Evolutionary conservation across 2,888 invertebrate genomes (phyloP).

Genomic region (Torymus texanus): DNA sequence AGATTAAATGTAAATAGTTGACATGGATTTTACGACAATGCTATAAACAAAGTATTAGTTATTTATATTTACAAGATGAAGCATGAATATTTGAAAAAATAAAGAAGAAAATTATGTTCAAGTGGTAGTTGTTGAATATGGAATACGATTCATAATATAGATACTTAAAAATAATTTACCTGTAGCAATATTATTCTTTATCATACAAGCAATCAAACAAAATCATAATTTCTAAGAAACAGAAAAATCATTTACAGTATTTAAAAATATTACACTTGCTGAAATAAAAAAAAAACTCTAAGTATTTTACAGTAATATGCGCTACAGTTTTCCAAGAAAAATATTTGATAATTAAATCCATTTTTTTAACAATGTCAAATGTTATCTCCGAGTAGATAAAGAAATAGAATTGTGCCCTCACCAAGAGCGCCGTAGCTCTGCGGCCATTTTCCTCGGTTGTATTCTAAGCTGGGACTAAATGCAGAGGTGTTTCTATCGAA

Average conservation of each 20-base stretch:
- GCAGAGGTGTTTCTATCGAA: constrained; percentile 87
- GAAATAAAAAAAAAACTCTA: neutral
- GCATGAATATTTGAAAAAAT: constrained; percentile 37
- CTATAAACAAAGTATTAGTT: constrained; percentile 42
- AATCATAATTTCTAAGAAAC: neutral
- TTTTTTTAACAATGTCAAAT: constrained; percentile 50
- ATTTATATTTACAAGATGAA: constrained; percentile 45
- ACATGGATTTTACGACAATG: constrained; percentile 28
- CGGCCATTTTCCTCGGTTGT: constrained; percentile 79
- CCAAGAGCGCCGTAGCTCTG: constrained; percentile 80
- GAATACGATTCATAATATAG: constrained; percentile 30
- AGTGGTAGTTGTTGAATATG: constrained; percentile 25
- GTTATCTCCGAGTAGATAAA: constrained; percentile 14
- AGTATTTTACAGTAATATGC: constrained; percentile 25
- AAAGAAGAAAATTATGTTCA: constrained; percentile 38
- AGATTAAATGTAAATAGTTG: constrained; percentile 16
- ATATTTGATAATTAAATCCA: constrained; percentile 45
- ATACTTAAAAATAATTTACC: constrained; percentile 17
- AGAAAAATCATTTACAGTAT: constrained; percentile 3
- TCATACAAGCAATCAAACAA: constrained; percentile 28
- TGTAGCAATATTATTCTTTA: constrained; percentile 23
- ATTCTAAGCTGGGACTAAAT: constrained; percentile 85
- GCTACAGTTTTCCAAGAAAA: constrained; percentile 11
- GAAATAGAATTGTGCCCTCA: constrained; percentile 63
- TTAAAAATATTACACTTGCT: neutral